Conservation (phyloP, 2,113 vertebrate genomes). For the Salvelinus fontinalis region DNA sequence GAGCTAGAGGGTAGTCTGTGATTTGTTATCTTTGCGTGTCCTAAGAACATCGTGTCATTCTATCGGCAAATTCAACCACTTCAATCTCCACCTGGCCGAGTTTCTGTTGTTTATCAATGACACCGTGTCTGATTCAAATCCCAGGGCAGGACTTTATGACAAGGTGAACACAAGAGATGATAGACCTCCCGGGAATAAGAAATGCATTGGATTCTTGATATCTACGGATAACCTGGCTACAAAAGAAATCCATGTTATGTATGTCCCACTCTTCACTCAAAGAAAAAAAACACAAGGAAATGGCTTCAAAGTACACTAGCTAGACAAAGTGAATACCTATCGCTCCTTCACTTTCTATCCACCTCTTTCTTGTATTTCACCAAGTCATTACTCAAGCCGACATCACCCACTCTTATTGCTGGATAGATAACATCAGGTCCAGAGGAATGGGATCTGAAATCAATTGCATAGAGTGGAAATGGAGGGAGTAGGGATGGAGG, state of each 20-base stretch:
- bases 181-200: background rate
- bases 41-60: too few species aligned
- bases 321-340: background rate
- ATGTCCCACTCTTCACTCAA: background rate
- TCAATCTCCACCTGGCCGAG: background rate
- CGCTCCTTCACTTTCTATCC: background rate
- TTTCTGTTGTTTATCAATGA: background rate
- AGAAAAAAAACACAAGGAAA: background rate
- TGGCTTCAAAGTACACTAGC: background rate
- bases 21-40: background rate
- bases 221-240: background rate
- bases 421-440: background rate
- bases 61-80: background rate
- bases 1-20: too few species aligned
- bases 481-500: background rate
- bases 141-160: too few species aligned
- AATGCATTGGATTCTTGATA: background rate
- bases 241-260: background rate
- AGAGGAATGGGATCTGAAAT: conserved; percentile 4
- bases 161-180: background rate
- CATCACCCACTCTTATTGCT: background rate
- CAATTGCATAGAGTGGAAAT: background rate
- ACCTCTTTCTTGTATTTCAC: background rate
- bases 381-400: background rate
- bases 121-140: too few species aligned